These are phyloP conservation scores for Stegophylla sp. DNA, from an alignment of 2,888 invertebrate genomes.

Conservation along the genomic window DNA sequence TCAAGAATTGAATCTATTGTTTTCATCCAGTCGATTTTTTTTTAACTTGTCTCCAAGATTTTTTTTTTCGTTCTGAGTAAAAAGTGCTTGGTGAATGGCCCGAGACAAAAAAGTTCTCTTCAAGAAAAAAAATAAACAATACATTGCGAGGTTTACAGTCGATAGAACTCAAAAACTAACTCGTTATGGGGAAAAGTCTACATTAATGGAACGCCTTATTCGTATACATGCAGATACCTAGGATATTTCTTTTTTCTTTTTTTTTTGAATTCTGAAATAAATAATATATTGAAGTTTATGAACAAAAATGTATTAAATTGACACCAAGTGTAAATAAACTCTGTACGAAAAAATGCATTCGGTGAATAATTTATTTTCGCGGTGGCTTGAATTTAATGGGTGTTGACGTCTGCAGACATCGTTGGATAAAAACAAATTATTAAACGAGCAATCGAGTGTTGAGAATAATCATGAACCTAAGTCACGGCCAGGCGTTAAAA, in stretches of 20 bases:
- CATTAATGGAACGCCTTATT: conserved; percentile 12
- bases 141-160: conserved; percentile 34
- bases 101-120: conserved; percentile 38
- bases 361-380: conserved; percentile 42
- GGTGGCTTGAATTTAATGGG: conserved; percentile 18
- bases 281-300: not conserved
- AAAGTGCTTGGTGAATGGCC: conserved; percentile 43
- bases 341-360: conserved; percentile 14
- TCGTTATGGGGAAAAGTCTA: conserved; percentile 39
- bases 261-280: not conserved
- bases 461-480: conserved; percentile 35
- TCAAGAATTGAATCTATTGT: conserved; percentile 7
- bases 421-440: conserved; percentile 46
- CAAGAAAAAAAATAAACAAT: not conserved
- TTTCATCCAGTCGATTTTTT: not conserved
- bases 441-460: conserved; percentile 38
- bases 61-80: not conserved
- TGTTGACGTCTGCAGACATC: conserved; percentile 45
- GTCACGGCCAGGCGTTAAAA: conserved; percentile 6
- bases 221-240: not conserved
- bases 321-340: conserved; percentile 1
- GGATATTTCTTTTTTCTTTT: conserved; percentile 20
- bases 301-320: not conserved
- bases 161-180: conserved; percentile 26
- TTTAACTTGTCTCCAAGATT: not conserved